Evolutionary conservation across 2,797 vertebrate genomes (phyloP).

Genomic region (Novumbra hubbsi): DNA sequence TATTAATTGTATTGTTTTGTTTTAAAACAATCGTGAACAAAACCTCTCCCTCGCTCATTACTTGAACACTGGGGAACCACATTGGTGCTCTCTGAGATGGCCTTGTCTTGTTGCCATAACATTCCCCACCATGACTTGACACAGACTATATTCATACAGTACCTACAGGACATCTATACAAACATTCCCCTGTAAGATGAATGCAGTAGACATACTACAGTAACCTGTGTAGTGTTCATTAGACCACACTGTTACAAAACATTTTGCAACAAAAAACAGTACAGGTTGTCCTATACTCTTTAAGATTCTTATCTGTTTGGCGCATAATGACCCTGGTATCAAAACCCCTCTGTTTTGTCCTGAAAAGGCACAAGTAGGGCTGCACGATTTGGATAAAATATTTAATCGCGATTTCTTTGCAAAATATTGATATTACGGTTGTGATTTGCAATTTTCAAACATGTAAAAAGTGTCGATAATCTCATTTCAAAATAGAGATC

Average conservation of each 20-base stretch:
- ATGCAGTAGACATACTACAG: slow-evolving; percentile 39
- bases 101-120: slow-evolving; percentile 72
- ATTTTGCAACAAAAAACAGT: neutral
- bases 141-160: neutral
- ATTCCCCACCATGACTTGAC: slow-evolving; percentile 22
- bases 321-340: neutral
- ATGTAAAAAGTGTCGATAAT: too few relatives aligned
- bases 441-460: too few relatives aligned
- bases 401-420: too few relatives aligned
- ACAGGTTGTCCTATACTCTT: neutral
- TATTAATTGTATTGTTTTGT: slow-evolving; percentile 50
- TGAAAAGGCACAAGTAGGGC: slow-evolving; percentile 50
- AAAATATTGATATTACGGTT: too few relatives aligned
- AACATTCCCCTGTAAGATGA: slow-evolving; percentile 25
- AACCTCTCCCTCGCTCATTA: slow-evolving; percentile 61
- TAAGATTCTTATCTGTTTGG: neutral
- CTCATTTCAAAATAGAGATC: too few relatives aligned
- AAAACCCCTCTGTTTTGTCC: slow-evolving; percentile 47
- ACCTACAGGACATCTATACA: slow-evolving; percentile 4
- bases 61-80: slow-evolving; percentile 71
- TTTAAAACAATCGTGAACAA: slow-evolving; percentile 55
- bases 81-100: slow-evolving; percentile 65
- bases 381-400: too few relatives aligned
- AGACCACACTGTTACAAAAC: neutral
- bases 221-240: slow-evolving; percentile 18